These are phyloP conservation scores for Volucella inanis DNA, from an alignment of 2,888 invertebrate genomes.

Conservation along the genomic window DNA sequence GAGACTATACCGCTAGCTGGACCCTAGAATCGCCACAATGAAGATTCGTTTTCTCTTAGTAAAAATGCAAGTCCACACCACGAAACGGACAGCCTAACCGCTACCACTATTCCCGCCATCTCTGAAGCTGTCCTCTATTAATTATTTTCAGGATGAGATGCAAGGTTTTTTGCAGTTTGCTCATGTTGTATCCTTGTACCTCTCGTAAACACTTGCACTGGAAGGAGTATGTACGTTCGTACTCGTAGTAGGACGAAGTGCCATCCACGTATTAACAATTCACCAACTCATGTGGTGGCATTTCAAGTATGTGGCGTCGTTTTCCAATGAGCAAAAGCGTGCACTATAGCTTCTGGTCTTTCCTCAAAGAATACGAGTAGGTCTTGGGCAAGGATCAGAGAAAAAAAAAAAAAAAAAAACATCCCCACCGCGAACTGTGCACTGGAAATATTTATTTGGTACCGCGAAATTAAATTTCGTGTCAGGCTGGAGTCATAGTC, in stretches of 20 bases:
- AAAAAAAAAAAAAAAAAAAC: slow-evolving; percentile 47
- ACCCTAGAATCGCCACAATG: slow-evolving; percentile 45
- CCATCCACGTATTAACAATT: slow-evolving; percentile 69
- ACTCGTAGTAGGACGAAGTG: neutral
- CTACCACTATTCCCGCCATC: neutral
- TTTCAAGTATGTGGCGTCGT: slow-evolving; percentile 62
- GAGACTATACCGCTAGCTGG: slow-evolving; percentile 39
- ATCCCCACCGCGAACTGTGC: slow-evolving; percentile 14
- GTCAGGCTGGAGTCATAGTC: slow-evolving; percentile 44
- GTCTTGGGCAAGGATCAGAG: slow-evolving; percentile 1
- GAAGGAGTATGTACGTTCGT: neutral
- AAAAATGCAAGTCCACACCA: slow-evolving; percentile 27
- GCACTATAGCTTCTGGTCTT: neutral
- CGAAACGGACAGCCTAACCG: slow-evolving; percentile 20
- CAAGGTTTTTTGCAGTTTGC: slow-evolving; percentile 20
- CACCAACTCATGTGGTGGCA: slow-evolving; percentile 62
- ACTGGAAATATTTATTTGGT: slow-evolving; percentile 69
- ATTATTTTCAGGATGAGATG: slow-evolving; percentile 65
- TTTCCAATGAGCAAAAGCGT: slow-evolving; percentile 3
- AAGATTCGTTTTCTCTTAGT: slow-evolving; percentile 31
- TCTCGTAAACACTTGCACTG: slow-evolving; percentile 31
- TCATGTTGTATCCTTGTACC: neutral
- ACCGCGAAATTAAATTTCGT: slow-evolving; percentile 74
- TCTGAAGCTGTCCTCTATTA: slow-evolving; percentile 56
- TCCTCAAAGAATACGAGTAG: slow-evolving; percentile 68